Conservation (phyloP, 2,888 invertebrate genomes). For the Rhingia rostrata region DNA sequence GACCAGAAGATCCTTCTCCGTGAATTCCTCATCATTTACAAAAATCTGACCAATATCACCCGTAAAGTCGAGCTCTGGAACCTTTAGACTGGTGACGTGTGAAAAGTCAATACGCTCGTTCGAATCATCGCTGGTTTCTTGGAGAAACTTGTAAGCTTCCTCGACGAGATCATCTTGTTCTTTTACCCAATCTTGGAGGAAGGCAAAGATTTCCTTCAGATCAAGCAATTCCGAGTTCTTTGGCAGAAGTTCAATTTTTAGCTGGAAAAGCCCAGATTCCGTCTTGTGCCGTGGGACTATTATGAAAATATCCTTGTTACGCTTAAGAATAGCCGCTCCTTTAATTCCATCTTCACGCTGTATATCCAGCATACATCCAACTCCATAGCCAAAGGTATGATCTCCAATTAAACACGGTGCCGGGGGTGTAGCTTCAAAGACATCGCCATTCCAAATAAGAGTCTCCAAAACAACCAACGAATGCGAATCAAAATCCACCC, state of each 20-base stretch:
- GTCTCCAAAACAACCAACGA: constrained; percentile 80
- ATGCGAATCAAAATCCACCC: constrained; percentile 81
- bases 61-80: constrained; percentile 76
- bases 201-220: constrained; percentile 78
- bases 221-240: constrained; percentile 80
- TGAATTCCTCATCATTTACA: constrained; percentile 79
- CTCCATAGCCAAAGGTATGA: constrained; percentile 77
- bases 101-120: constrained; percentile 28
- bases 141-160: constrained; percentile 74
- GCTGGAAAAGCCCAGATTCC: constrained; percentile 79
- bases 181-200: constrained; percentile 78
- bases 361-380: constrained; percentile 80
- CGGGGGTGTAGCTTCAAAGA: constrained; percentile 80
- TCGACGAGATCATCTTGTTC: constrained; percentile 78
- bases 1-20: constrained; percentile 76
- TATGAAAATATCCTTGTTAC: constrained; percentile 77
- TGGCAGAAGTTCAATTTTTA: constrained; percentile 79
- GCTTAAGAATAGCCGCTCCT: constrained; percentile 79
- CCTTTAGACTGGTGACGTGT: constrained; percentile 73
- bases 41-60: constrained; percentile 77
- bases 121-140: not conserved
- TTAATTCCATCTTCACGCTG: constrained; percentile 79
- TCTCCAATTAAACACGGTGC: constrained; percentile 79
- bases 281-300: constrained; percentile 80
- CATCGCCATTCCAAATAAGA: constrained; percentile 82